These are phyloP conservation scores for Nerophis ophidion DNA, from an alignment of 2,113 vertebrate species.

Conservation along the genomic window DNA sequence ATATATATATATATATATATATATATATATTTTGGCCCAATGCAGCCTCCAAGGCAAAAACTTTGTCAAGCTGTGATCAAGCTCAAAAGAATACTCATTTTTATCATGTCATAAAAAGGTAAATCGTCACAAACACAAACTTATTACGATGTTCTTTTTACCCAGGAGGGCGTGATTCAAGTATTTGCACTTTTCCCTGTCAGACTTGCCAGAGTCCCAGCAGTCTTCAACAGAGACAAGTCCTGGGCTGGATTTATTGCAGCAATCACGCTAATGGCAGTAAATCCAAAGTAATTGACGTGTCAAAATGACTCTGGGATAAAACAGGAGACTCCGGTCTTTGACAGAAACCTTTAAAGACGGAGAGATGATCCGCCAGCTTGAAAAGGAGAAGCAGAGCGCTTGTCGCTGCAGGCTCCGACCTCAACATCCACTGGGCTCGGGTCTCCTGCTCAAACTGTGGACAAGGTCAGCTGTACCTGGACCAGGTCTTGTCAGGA, in stretches of 20 bases:
- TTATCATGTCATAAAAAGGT: background rate
- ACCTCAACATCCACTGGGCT: conserved; percentile 37
- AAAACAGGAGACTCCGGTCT: conserved; percentile 22
- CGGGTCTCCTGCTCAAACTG: conserved; percentile 45
- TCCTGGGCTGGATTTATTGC: conserved; percentile 46
- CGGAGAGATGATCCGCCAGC: conserved; percentile 42
- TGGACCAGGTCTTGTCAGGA: conserved; percentile 41
- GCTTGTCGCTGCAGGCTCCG: conserved; percentile 47
- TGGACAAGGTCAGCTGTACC: conserved; percentile 59
- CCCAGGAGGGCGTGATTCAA: conserved; percentile 15
- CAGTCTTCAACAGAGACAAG: conserved; percentile 32
- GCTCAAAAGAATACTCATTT: conserved; percentile 6
- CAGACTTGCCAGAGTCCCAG: conserved; percentile 42
- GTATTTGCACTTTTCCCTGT: conserved; percentile 27
- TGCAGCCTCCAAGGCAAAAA: too few relatives aligned
- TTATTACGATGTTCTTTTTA: conserved; percentile 1
- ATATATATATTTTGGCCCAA: too few relatives aligned
- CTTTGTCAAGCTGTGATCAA: background rate
- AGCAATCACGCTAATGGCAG: conserved; percentile 61
- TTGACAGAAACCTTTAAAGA: conserved; percentile 35
- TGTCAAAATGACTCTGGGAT: conserved; percentile 47
- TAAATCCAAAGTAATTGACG: conserved; percentile 64
- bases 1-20: too few relatives aligned
- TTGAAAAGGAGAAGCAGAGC: conserved; percentile 59
- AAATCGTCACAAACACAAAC: conserved; percentile 1